Evolutionary conservation across 2,113 vertebrate species (phyloP).

Genomic region (Cinclus cinclus): DNA sequence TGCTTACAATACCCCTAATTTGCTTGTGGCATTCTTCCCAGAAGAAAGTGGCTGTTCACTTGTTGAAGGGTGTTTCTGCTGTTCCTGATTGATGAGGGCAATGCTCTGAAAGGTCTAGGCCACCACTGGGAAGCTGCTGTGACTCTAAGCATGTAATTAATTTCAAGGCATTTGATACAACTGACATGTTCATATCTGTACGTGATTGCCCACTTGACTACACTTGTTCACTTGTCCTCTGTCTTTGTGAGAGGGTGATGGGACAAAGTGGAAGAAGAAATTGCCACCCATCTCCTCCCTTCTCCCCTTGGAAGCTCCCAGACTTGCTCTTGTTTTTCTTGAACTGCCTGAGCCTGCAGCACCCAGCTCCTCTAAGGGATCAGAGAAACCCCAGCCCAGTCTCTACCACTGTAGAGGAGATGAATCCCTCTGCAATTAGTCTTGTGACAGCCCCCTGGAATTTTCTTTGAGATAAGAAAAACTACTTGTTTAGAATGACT

Average conservation of each 20-base stretch:
- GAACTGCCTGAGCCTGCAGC: background rate
- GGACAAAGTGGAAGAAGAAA: background rate
- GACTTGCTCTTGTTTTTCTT: background rate
- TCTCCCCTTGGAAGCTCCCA: background rate
- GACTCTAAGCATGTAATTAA: background rate
- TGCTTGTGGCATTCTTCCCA: background rate
- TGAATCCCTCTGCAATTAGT: no score
- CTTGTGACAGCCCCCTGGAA: no score
- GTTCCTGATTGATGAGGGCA: background rate
- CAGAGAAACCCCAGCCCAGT: background rate
- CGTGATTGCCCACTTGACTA: background rate
- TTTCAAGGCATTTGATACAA: background rate
- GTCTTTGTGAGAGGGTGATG: background rate
- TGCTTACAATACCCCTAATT: background rate
- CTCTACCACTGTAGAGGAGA: no score
- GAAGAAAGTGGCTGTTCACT: background rate
- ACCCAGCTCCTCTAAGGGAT: background rate
- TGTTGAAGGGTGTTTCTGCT: background rate
- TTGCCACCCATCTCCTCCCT: fast-evolving
- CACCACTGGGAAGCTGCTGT: background rate
- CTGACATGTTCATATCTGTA: background rate
- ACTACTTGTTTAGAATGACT: no score
- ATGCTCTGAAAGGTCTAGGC: background rate
- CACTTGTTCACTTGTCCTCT: background rate
- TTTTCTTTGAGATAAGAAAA: no score